Base-by-base conservation (phyloP, 2,888 invertebrate genomes). In the Drosophila mercatorum region DNA sequence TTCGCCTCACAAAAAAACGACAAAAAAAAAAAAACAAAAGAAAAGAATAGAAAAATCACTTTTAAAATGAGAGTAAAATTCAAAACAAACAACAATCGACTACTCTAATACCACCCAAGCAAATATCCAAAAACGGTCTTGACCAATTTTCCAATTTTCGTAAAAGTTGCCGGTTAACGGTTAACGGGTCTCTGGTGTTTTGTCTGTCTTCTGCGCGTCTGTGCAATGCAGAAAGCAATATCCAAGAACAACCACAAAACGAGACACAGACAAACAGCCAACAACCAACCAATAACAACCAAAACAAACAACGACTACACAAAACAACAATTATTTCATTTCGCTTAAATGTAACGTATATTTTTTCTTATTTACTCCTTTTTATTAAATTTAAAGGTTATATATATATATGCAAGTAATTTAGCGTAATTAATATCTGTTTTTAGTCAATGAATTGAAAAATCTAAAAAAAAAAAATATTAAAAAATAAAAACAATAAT, bases 1-100 rank as follows among this genome's bases (percentile, higher is more conserved):
- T 92, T 92, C 93, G 92, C 93, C 93, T 93, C 93, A 93, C 92
- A 92, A 88, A 81, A 81, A 77, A 77, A 76, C 67, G 56, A 67
- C 58, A 53, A 53, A 68, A 51, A 68, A 55, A 65, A 44, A 59
- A 47, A 67, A 49, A 49, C 5, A 28, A 31, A 31, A n/a, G 2
- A n/a, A 49, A 4, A 34, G 3, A 49, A 57, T 58, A 60, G 36
- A 75, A 68, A 47, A 38, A 47, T 28, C 36, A 55, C 53, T 36
- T 26, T 26, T 26, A 41, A 66, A 76, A 60, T 49, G 41, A 81
- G 47, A 68, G 58, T 74, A 49, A 61, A 57, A 68, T 58, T 61
- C 46, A 74, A 72, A 65, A 61, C 58, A 75, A 63, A 63, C 55
- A 71, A 52, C 59, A 71, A 52, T 56, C 40, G 53, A 40, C 53